phyloP scores from a whole-genome alignment of 2,113 vertebrate genomes.

The Microcebus ravelobensis region DNA sequence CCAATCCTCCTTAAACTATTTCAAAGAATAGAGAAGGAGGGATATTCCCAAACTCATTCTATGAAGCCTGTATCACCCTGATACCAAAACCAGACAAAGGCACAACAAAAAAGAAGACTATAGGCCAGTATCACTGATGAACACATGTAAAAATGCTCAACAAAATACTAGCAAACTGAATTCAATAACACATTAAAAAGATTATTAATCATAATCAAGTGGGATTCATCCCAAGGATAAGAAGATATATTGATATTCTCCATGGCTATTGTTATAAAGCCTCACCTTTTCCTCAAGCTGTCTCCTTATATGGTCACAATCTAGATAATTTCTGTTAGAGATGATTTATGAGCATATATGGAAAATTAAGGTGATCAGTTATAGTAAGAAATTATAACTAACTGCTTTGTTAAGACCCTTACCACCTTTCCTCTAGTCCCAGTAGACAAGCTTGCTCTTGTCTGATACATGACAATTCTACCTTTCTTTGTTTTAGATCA shows the following conservation, averaged over 20 bases:
- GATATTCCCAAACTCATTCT: too few species aligned
- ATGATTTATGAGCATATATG: neutral
- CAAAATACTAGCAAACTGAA: too few species aligned
- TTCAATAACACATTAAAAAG: too few species aligned
- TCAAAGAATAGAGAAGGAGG: too few species aligned
- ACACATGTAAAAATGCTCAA: too few species aligned
- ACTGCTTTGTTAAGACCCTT: neutral
- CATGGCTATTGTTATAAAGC: neutral
- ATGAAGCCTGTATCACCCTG: too few species aligned
- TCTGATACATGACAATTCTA: neutral
- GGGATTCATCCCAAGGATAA: too few species aligned
- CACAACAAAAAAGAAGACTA: too few species aligned
- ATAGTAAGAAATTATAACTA: neutral
- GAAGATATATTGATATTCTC: neutral
- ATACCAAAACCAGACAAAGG: too few species aligned
- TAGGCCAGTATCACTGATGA: too few species aligned
- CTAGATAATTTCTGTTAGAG: neutral
- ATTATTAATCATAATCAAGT: too few species aligned
- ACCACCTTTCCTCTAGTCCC: neutral
- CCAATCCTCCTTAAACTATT: too few species aligned
- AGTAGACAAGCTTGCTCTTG: neutral
- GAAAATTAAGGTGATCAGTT: neutral
- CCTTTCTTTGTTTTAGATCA: neutral
- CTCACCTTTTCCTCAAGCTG: neutral
- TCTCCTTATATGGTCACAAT: neutral